Evolutionary conservation across 2,888 invertebrate genomes (phyloP).

Genomic region (Oscheius sp.): DNA sequence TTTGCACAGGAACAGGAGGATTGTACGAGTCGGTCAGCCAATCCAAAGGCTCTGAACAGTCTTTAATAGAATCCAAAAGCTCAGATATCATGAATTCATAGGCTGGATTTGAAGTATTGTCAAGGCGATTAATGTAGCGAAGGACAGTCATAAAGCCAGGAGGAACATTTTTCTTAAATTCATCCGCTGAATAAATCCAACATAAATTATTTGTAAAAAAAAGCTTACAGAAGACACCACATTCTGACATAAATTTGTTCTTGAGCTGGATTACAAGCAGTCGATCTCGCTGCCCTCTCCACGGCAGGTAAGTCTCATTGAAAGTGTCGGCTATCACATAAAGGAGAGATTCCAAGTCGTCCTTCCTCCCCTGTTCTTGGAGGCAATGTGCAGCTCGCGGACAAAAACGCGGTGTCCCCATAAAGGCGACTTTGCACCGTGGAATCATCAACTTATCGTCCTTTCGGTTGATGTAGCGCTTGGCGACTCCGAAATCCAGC

Average conservation of each 20-base stretch:
- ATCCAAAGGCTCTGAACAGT: neutral
- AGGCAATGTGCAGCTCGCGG: conserved; percentile 36
- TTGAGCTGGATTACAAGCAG: neutral
- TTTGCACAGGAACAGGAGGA: too few species aligned
- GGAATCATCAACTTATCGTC: conserved; percentile 10
- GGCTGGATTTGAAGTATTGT: neutral
- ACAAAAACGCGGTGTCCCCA: conserved; percentile 46
- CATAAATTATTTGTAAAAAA: too few species aligned
- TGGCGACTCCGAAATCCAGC: conserved; percentile 22
- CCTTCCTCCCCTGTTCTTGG: conserved; percentile 44
- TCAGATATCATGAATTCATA: conserved; percentile 13
- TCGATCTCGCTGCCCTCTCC: neutral
- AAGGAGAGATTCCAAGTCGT: conserved; percentile 42
- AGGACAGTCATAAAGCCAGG: neutral
- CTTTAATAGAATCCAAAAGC: neutral
- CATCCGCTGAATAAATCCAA: too few species aligned
- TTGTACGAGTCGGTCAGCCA: too few species aligned
- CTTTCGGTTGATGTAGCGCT: conserved; percentile 1
- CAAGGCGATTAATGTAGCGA: conserved; percentile 3
- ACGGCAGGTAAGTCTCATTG: conserved; percentile 10
- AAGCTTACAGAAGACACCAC: neutral
- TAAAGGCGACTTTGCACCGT: conserved; percentile 42
- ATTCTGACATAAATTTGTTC: conserved; percentile 3
- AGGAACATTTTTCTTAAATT: too few species aligned
- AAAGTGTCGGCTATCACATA: conserved; percentile 19